Evolutionary conservation across 2,888 invertebrate species (phyloP), one percentile per base, ranked within the genome.

Genomic region (Drosophila algonquin): DNA sequence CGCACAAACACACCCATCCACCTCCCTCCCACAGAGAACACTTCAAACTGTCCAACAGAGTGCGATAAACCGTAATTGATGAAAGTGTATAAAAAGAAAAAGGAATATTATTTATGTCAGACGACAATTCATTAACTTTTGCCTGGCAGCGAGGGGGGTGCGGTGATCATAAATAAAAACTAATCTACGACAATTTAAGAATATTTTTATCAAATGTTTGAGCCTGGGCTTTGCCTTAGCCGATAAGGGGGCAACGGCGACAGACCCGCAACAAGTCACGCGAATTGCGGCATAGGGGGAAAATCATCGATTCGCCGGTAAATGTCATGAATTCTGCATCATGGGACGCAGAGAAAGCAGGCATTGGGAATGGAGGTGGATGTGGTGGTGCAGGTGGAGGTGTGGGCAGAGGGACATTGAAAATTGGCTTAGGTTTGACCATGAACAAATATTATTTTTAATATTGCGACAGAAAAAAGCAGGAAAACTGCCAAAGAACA

Each of bases 401-500:
- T 24, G 24, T 27, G 46, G 50, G 24, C 21, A 45, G 18, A 35
- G 40, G 16, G 27, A 44, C 69, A 65, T 76, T 64, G 63, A 70
- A 77, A 87, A 85, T 87, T 81, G 85, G 84, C 81, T 85, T 87
- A 84, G 75, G 70, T 69, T 59, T 82, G 84, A 59, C 84, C 84
- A 52, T 85, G 84, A 79, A 75, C 58, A 75, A 73, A 77, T 76
- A 85, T 87, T 81, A 85, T 73, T 60, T 79, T 73, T 73, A 70
- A 73, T 75, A 68, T 74, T 63, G 62, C 63, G 73, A 47, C 53
- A 52, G 62, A 76, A 69, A 45, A 51, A 45, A 51, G 18, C 52
- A 51, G 59, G 57, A 69, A 63, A 54, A 62, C 48, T 60, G n/a
- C 44, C 40, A 52, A 53, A 47, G 51, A 68, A 57, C 51, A 69